Evolutionary conservation across 2,797 vertebrate species (phyloP).

Genomic region (Acestrorhynchus altus): DNA sequence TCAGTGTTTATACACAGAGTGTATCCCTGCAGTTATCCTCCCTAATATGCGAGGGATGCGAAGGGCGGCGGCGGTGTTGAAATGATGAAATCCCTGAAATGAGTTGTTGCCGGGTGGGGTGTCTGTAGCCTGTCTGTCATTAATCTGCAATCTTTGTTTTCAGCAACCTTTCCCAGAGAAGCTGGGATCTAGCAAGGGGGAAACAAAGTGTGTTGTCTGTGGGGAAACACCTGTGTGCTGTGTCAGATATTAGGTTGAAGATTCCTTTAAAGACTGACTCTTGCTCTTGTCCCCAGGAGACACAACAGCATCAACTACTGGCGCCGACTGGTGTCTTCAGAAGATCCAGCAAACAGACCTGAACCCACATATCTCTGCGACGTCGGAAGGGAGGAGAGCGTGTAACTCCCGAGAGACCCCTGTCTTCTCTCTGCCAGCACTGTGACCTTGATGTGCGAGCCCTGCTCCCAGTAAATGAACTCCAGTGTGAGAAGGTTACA

Average conservation of each 20-base stretch:
- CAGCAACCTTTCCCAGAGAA: no score
- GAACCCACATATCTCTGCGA: slow-evolving; percentile 3
- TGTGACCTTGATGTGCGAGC: slow-evolving; percentile 53
- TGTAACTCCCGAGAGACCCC: slow-evolving; percentile 16
- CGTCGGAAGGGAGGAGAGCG: not conserved
- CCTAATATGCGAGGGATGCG: no score
- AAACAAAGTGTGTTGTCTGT: no score
- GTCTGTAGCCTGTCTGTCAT: no score
- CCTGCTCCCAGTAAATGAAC: not conserved
- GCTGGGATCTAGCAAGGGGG: no score
- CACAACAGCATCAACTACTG: slow-evolving; percentile 62
- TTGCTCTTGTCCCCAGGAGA: slow-evolving; percentile 66
- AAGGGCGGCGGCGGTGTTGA: no score
- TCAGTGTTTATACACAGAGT: no score
- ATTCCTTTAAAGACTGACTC: not conserved
- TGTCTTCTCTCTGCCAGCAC: slow-evolving; percentile 53
- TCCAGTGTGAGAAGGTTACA: slow-evolving; percentile 45
- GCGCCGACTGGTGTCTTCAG: slow-evolving; percentile 50
- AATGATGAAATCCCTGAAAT: no score
- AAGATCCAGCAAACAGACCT: not conserved
- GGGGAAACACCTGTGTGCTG: no score
- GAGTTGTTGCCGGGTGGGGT: no score
- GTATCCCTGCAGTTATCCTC: no score
- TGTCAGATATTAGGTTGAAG: not conserved
- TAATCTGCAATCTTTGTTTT: no score